Base-by-base conservation (phyloP, 2,888 invertebrate genomes). In the Vanessa cardui region DNA sequence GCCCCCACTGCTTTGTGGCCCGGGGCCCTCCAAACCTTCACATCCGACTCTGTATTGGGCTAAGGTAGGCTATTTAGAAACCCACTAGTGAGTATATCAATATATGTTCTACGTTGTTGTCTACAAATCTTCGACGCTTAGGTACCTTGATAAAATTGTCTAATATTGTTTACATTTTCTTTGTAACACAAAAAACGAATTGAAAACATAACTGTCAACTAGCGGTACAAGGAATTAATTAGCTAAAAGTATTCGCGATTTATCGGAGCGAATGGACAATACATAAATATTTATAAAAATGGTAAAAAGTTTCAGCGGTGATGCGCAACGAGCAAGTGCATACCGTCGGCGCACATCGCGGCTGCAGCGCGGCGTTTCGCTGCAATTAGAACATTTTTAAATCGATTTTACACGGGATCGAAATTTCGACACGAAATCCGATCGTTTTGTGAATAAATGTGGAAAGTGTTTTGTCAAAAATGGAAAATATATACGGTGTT, bases 281-380 rank as follows among this genome's bases (percentile, higher is more conserved):
- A 86, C 89, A 91, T 90, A 86, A 90, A 90, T 92, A 91, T 91
- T 89, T 83, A 91, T 90, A 82, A 86, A 86, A 86, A 87, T 83
- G 82, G 80, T 79, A 78, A 80, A 75, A 77, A 76, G 77, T 77
- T 78, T 12, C 45, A 62, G 75, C 78, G 71, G 68, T 71, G 72
- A 73, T 71, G 75, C 79, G 76, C 73, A 62, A 64, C 76, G 79
- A 78, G 80, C 79, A 72, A 74, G 80, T 87, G 85, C 89, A 89
- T 79, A 85, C 76, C 85, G 82, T 74, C 78, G 76, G 78, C 83
- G 89, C 89, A 81, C 86, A 79, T 77, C 88, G 88, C 91, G 72
- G 90, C 78, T 81, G 87, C 85, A 85, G 84, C 85, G 84, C 86
- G 84, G 83, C 85, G 84, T 60, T 82, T 79, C 81, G 79, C 76